phyloP scores from a whole-genome alignment of 2,888 invertebrate genomes.

The Dolichomitus sp. region DNA sequence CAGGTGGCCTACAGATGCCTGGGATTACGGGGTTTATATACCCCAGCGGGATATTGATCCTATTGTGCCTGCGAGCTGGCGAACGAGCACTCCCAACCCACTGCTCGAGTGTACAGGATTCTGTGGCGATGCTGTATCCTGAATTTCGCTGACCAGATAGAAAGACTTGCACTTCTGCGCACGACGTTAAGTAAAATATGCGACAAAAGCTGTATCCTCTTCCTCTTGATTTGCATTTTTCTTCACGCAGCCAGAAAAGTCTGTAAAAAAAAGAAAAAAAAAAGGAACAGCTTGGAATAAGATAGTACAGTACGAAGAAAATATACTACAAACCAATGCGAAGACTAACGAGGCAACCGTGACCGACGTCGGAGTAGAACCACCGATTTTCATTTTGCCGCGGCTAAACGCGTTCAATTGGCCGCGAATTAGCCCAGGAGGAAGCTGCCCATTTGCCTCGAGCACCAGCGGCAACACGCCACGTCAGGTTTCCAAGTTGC shows the following conservation, averaged over 20 bases:
- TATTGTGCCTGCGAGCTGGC: slow-evolving; percentile 79
- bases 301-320: slow-evolving; percentile 14
- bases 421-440: slow-evolving; percentile 71
- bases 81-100: slow-evolving; percentile 64
- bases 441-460: slow-evolving; percentile 76
- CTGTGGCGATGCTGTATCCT: slow-evolving; percentile 39
- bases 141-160: slow-evolving; percentile 59
- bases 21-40: slow-evolving; percentile 85
- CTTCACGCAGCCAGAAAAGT: slow-evolving; percentile 2
- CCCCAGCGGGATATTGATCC: slow-evolving; percentile 86
- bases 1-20: slow-evolving; percentile 86
- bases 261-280: slow-evolving; percentile 11
- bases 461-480: slow-evolving; percentile 66
- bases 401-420: slow-evolving; percentile 70
- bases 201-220: slow-evolving; percentile 4
- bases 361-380: slow-evolving; percentile 64
- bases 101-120: slow-evolving; percentile 57
- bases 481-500: slow-evolving; percentile 69
- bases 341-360: slow-evolving; percentile 65
- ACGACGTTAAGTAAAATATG: background rate
- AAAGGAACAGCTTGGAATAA: background rate
- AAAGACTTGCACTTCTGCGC: slow-evolving; percentile 27
- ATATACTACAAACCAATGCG: slow-evolving; percentile 5
- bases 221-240: slow-evolving; percentile 26
- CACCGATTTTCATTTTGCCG: slow-evolving; percentile 71